Conservation (phyloP, 2,113 vertebrate genomes). For the Phalacrocorax aristotelis region DNA sequence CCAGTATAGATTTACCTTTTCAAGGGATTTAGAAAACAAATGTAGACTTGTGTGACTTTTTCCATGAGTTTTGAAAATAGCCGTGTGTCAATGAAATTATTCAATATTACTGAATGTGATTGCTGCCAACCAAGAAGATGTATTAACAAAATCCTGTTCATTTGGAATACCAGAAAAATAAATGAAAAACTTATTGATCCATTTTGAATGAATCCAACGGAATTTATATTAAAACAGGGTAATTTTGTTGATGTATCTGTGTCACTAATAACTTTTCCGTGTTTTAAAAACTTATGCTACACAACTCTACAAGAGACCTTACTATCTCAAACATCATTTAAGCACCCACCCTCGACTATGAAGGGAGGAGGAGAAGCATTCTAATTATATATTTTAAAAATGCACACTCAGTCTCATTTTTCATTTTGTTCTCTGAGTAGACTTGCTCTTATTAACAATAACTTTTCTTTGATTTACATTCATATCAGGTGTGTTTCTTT, state of each 20-base stretch:
- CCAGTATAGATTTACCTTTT: background rate
- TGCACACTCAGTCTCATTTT: background rate
- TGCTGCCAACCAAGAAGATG: background rate
- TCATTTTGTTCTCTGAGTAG: background rate
- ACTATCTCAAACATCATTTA: background rate
- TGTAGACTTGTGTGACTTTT: background rate
- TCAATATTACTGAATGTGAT: background rate
- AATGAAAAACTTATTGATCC: slow-evolving; percentile 1
- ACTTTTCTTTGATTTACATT: background rate
- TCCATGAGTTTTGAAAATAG: background rate
- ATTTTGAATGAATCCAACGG: background rate
- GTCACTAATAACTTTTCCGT: background rate
- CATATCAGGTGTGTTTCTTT: background rate
- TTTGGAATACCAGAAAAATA: background rate
- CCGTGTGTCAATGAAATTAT: background rate
- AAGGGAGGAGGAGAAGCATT: background rate
- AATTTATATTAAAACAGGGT: background rate
- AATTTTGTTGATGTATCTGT: background rate
- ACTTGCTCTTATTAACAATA: background rate
- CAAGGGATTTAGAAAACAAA: background rate
- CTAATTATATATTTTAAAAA: background rate
- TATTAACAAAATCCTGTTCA: background rate
- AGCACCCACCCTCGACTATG: background rate
- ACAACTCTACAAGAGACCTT: background rate
- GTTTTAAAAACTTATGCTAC: background rate